phyloP scores from a whole-genome alignment of 2,888 invertebrate species.

The Trichopria drosophilae region DNA sequence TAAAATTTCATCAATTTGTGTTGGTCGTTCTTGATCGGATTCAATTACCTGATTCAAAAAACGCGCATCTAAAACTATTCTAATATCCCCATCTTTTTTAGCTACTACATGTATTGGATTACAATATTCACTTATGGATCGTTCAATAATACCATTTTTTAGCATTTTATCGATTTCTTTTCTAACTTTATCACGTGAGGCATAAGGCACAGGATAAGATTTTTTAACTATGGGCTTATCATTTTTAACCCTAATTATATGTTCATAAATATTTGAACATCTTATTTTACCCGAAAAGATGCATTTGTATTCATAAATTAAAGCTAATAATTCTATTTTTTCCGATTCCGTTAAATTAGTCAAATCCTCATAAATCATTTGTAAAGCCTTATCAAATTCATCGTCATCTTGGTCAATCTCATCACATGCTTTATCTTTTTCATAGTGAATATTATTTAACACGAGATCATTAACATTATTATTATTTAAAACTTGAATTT shows the following conservation, averaged over 20 bases:
- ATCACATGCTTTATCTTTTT: too few relatives aligned
- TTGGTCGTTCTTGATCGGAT: slow-evolving; percentile 10
- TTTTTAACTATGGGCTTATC: slow-evolving; percentile 1
- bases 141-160: slow-evolving; percentile 13
- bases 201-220: slow-evolving; percentile 7
- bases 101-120: slow-evolving; percentile 8
- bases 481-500: too few relatives aligned
- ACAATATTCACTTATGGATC: slow-evolving; percentile 9
- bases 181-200: slow-evolving; percentile 5
- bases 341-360: too few relatives aligned
- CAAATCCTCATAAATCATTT: too few relatives aligned
- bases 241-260: slow-evolving; percentile 6
- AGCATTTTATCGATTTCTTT: slow-evolving; percentile 4
- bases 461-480: too few relatives aligned
- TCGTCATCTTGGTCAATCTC: too few relatives aligned
- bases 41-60: slow-evolving; percentile 8
- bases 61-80: slow-evolving; percentile 9
- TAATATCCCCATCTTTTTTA: slow-evolving; percentile 7
- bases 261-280: slow-evolving; percentile 5
- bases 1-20: slow-evolving; percentile 10
- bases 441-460: too few relatives aligned
- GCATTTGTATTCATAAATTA: slow-evolving; percentile 2
- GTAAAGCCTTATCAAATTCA: too few relatives aligned
- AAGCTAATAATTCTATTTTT: neutral
- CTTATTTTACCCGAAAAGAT: slow-evolving; percentile 7